phyloP scores from a whole-genome alignment of 2,888 invertebrate species.

The Drosophila percnosoma region DNA sequence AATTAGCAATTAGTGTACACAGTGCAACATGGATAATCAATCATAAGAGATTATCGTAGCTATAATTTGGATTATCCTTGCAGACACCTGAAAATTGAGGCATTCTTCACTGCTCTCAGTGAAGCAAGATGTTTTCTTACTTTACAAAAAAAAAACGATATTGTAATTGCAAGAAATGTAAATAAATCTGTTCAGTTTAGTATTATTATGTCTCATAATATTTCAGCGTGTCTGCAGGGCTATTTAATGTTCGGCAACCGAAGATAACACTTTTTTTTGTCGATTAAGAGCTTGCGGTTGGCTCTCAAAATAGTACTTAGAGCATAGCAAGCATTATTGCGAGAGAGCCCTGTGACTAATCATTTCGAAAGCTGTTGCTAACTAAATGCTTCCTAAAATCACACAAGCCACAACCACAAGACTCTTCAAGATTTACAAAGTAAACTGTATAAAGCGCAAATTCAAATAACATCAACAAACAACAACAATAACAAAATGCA shows the following conservation, averaged over 20 bases:
- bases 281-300: not conserved
- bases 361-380: conserved; percentile 16
- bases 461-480: conserved; percentile 33
- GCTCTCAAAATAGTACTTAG: not conserved
- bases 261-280: conserved; percentile 1
- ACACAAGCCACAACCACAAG: conserved; percentile 14
- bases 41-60: conserved; percentile 14
- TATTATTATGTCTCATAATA: not conserved
- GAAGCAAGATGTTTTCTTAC: not conserved
- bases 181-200: not conserved
- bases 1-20: conserved; percentile 19
- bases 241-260: not conserved
- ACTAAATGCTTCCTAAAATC: conserved; percentile 42
- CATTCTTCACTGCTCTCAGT: not conserved
- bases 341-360: conserved; percentile 31
- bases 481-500: conserved; percentile 31
- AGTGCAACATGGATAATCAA: conserved; percentile 4
- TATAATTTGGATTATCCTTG: conserved; percentile 15
- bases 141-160: fast-evolving
- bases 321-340: conserved; percentile 7
- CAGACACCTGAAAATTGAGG: not conserved
- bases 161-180: not conserved
- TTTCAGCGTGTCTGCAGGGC: conserved; percentile 3
- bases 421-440: conserved; percentile 3
- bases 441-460: conserved; percentile 46